Evolutionary conservation across 2,113 vertebrate genomes (phyloP).

Genomic region (Carettochelys insculpta): DNA sequence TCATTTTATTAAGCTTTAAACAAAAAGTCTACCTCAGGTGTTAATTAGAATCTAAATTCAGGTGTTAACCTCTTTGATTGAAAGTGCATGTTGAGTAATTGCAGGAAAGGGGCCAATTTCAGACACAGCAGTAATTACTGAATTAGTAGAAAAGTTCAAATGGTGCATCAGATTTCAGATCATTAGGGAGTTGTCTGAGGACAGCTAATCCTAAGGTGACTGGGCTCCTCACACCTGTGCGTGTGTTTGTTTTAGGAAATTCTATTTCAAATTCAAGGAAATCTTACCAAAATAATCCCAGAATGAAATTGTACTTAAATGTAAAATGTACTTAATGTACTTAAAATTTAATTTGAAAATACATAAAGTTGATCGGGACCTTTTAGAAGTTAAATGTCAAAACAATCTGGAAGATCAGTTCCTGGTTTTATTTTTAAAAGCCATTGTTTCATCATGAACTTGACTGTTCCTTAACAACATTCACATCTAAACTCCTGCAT

Average conservation of each 20-base stretch:
- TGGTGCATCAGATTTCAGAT: constrained; percentile 92
- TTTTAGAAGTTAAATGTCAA: neutral
- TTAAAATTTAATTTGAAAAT: constrained; percentile 41
- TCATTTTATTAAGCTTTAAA: constrained; percentile 77
- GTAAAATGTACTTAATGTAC: too few relatives aligned
- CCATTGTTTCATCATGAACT: neutral
- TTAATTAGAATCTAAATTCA: constrained; percentile 89
- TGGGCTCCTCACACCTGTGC: constrained; percentile 77
- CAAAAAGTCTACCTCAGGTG: constrained; percentile 81
- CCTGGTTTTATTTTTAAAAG: neutral
- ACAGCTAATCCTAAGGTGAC: constrained; percentile 85
- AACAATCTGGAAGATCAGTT: neutral
- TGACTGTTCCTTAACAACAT: too few relatives aligned
- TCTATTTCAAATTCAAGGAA: constrained; percentile 69
- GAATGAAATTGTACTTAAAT: constrained; percentile 9
- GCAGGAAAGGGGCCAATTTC: constrained; percentile 84
- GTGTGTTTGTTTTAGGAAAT: constrained; percentile 45
- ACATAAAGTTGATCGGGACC: neutral
- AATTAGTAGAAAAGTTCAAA: constrained; percentile 97
- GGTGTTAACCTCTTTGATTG: constrained; percentile 84
- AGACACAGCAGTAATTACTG: constrained; percentile 95
- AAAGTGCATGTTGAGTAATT: constrained; percentile 83
- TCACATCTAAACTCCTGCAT: neutral
- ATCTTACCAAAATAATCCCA: constrained; percentile 28
- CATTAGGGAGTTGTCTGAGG: constrained; percentile 86